These are phyloP conservation scores for Limnephilus lunatus DNA, from an alignment of 2,888 invertebrate species.

Conservation along the genomic window DNA sequence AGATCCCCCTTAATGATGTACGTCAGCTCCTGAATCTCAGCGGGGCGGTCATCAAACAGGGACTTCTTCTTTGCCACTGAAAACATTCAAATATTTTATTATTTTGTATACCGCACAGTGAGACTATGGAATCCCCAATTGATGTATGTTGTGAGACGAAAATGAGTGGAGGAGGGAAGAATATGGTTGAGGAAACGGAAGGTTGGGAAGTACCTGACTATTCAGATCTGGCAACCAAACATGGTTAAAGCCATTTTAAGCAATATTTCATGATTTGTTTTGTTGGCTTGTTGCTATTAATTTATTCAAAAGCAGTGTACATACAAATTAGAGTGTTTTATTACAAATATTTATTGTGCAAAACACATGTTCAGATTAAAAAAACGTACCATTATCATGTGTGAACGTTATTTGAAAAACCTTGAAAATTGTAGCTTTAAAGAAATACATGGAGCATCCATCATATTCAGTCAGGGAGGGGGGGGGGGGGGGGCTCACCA, in stretches of 20 bases:
- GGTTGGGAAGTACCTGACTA: no score
- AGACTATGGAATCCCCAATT: no score
- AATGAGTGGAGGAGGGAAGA: no score
- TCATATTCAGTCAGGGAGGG: neutral
- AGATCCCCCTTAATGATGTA: constrained; percentile 98
- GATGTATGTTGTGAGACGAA: no score
- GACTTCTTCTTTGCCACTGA: constrained; percentile 98
- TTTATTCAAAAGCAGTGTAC: no score
- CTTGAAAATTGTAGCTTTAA: neutral
- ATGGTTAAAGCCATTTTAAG: no score
- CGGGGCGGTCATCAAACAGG: constrained; percentile 96
- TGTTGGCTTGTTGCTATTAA: no score
- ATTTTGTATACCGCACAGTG: no score
- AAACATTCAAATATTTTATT: constrained; percentile 68
- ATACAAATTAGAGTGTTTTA: no score
- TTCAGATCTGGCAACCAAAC: no score
- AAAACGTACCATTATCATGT: neutral
- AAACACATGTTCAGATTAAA: neutral
- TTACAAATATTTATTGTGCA: neutral
- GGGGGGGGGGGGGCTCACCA: neutral
- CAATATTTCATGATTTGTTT: no score
- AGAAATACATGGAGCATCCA: neutral
- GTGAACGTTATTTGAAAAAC: neutral
- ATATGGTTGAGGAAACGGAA: neutral
- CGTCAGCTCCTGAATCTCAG: constrained; percentile 97